Conservation (phyloP, 2,888 invertebrate genomes). For the Rhorus exstirpatorius region DNA sequence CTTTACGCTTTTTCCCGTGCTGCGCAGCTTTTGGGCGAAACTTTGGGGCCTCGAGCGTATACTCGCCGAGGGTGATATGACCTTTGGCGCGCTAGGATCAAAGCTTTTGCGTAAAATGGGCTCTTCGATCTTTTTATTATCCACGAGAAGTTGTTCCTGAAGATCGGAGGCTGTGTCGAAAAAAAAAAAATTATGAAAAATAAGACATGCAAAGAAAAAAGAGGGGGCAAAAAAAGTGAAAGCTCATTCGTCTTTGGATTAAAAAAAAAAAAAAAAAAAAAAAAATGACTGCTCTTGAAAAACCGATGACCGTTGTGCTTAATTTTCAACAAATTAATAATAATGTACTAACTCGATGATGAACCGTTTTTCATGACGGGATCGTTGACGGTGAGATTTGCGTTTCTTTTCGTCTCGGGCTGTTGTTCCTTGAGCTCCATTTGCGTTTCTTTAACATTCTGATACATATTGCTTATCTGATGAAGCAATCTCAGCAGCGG, state of each 20-base stretch:
- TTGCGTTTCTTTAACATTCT: conserved; percentile 98
- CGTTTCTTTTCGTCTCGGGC: conserved; percentile 83
- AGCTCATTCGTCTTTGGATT: too few species aligned
- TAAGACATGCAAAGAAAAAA: too few species aligned
- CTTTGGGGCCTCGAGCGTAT: conserved; percentile 92
- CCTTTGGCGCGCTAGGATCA: conserved; percentile 80
- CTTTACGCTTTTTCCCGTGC: conserved; percentile 94
- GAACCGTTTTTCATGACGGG: conserved; percentile 88
- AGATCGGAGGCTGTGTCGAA: conserved; percentile 88
- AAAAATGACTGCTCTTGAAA: not conserved
- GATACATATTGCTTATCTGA: conserved; percentile 99
- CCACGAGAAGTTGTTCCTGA: conserved; percentile 88
- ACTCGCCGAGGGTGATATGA: conserved; percentile 88
- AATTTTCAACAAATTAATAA: not conserved
- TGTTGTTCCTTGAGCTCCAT: conserved; percentile 94
- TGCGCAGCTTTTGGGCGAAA: conserved; percentile 94
- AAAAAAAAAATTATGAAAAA: conserved; percentile 35
- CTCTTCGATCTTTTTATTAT: conserved; percentile 83
- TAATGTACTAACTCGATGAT: conserved; percentile 87
- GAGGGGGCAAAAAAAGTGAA: too few species aligned
- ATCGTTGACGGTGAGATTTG: conserved; percentile 84
- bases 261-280: too few species aligned
- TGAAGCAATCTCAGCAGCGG: conserved; percentile 96
- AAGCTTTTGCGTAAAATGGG: conserved; percentile 78
- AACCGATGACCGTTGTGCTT: conserved; percentile 23